Percentiles rank a stretch among this genome's conserved stretches.
Conservation (phyloP, 2,888 invertebrate genomes). For the Melanchra persicariae region DNA sequence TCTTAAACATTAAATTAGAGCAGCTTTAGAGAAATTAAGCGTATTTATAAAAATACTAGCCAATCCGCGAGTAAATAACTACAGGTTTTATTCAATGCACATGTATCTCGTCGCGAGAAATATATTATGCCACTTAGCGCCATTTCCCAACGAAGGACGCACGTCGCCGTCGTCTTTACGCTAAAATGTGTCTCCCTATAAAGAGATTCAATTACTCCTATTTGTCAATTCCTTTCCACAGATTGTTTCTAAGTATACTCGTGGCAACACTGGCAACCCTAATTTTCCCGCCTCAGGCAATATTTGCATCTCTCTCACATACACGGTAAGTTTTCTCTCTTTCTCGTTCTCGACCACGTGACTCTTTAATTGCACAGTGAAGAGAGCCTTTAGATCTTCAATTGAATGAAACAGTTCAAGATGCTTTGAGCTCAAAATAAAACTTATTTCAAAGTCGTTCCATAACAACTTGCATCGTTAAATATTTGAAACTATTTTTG, state of each 20-base stretch:
- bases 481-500: slow-evolving; percentile 18
- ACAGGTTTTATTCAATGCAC: slow-evolving; percentile 34
- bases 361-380: slow-evolving; percentile 64
- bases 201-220: slow-evolving; percentile 64
- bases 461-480: not conserved
- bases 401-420: slow-evolving; percentile 56
- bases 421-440: slow-evolving; percentile 54
- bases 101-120: slow-evolving; percentile 3
- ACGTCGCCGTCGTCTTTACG: slow-evolving; percentile 8
- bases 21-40: too few species aligned
- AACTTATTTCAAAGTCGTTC: slow-evolving; percentile 5
- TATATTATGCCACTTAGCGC: slow-evolving; percentile 9
- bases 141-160: slow-evolving; percentile 23
- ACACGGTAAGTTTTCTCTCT: slow-evolving; percentile 37
- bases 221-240: slow-evolving; percentile 65
- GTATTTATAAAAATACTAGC: not conserved
- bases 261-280: slow-evolving; percentile 59
- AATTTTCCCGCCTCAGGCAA: slow-evolving; percentile 57
- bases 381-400: slow-evolving; percentile 57
- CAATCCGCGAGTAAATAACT: slow-evolving; percentile 3
- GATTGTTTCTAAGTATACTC: slow-evolving; percentile 60
- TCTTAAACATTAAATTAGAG: too few species aligned
- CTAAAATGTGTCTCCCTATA: slow-evolving; percentile 48
- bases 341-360: slow-evolving; percentile 47
- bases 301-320: slow-evolving; percentile 48